Percentiles rank a stretch among this genome's conserved stretches.
phyloP scores from a whole-genome alignment of 2,113 vertebrate genomes.

The Lagopus muta region DNA sequence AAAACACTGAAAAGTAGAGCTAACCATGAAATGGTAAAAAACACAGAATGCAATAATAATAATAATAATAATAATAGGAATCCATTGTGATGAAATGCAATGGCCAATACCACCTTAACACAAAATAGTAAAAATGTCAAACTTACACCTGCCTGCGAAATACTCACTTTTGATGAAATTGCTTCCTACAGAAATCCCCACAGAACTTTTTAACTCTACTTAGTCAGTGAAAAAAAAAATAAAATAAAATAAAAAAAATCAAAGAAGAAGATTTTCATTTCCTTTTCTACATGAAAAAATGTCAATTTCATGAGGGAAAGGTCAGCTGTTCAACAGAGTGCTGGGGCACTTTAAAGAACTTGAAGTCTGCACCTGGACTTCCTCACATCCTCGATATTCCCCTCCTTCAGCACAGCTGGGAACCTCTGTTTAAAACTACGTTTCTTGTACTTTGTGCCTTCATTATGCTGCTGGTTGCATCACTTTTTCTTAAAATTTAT shows the following conservation, averaged over 20 bases:
- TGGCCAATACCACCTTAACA: conserved; percentile 13
- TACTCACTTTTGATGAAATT: background rate
- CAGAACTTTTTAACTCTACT: conserved; percentile 2
- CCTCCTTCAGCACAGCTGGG: background rate
- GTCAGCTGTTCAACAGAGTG: conserved; percentile 30
- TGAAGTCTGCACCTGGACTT: conserved; percentile 54
- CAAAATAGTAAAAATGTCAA: background rate
- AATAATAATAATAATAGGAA: background rate
- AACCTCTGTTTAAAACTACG: background rate
- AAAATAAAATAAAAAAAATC: background rate
- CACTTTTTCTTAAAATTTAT: background rate
- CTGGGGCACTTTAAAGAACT: conserved; percentile 34
- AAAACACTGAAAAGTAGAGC: background rate
- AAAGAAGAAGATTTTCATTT: conserved; percentile 63
- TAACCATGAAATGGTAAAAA: background rate
- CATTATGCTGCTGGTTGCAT: background rate
- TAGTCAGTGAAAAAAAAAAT: background rate
- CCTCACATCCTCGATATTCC: conserved; percentile 4
- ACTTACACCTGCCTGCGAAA: conserved; percentile 26
- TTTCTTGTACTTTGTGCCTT: background rate
- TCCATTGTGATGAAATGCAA: background rate
- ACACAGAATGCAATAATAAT: fast-evolving
- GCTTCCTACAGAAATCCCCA: background rate
- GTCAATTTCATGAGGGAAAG: conserved; percentile 49
- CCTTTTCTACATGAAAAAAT: conserved; percentile 66